Conservation (phyloP, 1,140 invertebrate genomes). For the Tetragnatha versicolor region DNA sequence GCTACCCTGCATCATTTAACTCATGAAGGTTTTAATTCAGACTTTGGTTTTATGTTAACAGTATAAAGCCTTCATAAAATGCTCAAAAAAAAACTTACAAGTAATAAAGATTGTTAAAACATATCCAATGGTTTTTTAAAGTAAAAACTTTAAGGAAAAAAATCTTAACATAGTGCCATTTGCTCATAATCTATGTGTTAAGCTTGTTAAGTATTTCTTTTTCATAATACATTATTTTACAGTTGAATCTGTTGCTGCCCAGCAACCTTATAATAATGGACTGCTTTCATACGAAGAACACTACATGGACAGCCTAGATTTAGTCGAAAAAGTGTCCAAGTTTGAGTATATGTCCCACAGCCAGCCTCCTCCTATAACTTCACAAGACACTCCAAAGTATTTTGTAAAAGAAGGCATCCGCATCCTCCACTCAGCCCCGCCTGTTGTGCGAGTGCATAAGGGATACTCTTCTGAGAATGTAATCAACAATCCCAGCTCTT, state of each 20-base stretch:
- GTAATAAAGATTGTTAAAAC: too few relatives aligned
- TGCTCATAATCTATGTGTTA: too few relatives aligned
- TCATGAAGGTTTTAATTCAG: too few relatives aligned
- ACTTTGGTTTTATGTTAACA: too few relatives aligned
- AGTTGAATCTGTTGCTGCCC: slow-evolving; percentile 31
- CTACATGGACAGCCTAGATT: slow-evolving; percentile 60
- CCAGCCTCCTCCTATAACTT: slow-evolving; percentile 49
- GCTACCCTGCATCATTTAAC: too few relatives aligned
- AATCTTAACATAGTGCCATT: too few relatives aligned
- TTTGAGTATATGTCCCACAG: slow-evolving; percentile 60
- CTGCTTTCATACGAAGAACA: not conserved
- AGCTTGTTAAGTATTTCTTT: too few relatives aligned
- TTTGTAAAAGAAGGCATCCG: slow-evolving; percentile 57
- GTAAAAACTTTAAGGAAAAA: too few relatives aligned
- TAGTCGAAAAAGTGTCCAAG: slow-evolving; percentile 61
- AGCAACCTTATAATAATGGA: not conserved
- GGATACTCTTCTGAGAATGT: slow-evolving; percentile 28
- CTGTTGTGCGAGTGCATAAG: slow-evolving; percentile 40
- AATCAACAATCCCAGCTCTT: slow-evolving; percentile 28
- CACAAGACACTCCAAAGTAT: slow-evolving; percentile 53
- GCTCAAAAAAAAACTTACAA: too few relatives aligned
- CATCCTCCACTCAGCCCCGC: slow-evolving; percentile 37
- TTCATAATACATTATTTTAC: not conserved
- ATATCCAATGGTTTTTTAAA: not conserved
- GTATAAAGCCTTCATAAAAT: too few relatives aligned